Conservation (phyloP, 2,113 vertebrate genomes). For the Tichodroma muraria region DNA sequence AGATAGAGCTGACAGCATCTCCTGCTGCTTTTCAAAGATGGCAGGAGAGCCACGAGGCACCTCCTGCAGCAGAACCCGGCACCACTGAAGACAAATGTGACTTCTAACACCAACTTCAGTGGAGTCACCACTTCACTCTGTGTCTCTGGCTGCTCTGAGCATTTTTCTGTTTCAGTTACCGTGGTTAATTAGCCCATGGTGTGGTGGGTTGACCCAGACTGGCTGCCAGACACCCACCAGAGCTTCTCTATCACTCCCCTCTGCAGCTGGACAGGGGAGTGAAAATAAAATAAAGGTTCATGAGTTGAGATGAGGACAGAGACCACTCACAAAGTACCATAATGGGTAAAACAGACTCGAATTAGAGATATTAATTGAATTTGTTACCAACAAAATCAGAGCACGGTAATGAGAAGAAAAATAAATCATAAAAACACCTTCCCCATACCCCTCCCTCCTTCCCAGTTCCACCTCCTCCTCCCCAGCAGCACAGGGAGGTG, state of each 20-base stretch:
- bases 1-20: not conserved
- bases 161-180: not conserved
- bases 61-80: not conserved
- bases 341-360: accelerated
- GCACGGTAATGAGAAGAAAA: not conserved
- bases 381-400: not conserved
- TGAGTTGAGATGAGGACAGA: not conserved
- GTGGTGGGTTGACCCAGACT: not conserved
- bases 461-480: not conserved
- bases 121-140: not conserved
- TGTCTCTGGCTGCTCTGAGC: not conserved
- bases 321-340: not conserved
- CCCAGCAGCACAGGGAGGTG: not conserved
- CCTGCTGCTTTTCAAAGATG: not conserved
- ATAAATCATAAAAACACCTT: not conserved
- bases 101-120: not conserved
- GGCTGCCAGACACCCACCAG: not conserved
- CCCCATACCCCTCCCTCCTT: too few species aligned
- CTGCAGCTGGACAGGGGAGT: not conserved
- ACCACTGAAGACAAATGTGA: not conserved
- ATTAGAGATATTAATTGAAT: not conserved
- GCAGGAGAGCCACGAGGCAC: not conserved
- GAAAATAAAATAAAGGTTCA: not conserved
- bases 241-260: not conserved
- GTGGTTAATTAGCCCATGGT: not conserved